These are phyloP conservation scores for Aricia artaxerxes DNA, from an alignment of 2,888 invertebrate species.

Conservation along the genomic window DNA sequence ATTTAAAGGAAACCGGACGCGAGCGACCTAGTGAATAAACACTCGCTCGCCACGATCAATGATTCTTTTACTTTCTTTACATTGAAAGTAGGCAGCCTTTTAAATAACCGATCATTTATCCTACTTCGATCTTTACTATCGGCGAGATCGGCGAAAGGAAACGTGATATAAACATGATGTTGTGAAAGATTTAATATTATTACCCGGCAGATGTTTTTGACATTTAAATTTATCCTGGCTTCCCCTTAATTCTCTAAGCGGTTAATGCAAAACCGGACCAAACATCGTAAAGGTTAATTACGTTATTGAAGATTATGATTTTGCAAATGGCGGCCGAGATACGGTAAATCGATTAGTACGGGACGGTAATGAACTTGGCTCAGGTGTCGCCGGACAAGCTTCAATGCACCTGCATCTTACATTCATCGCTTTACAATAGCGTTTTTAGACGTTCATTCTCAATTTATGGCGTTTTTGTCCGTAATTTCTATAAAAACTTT, in stretches of 20 bases:
- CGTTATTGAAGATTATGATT: constrained; percentile 50
- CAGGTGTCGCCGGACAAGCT: constrained; percentile 61
- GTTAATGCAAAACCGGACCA: constrained; percentile 1
- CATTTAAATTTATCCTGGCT: not conserved
- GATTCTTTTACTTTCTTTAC: constrained; percentile 74
- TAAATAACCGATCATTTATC: constrained; percentile 36
- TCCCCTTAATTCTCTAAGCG: not conserved
- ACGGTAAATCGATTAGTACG: constrained; percentile 69
- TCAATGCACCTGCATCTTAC: constrained; percentile 44
- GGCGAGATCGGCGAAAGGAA: constrained; percentile 16
- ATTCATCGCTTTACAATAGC: constrained; percentile 26
- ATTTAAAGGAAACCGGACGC: constrained; percentile 74
- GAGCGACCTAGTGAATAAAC: constrained; percentile 64
- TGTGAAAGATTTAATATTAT: not conserved
- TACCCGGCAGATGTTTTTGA: not conserved
- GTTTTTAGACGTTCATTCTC: not conserved
- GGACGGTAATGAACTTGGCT: constrained; percentile 77
- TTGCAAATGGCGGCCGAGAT: constrained; percentile 59
- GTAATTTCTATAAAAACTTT: constrained; percentile 12
- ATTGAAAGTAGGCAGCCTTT: constrained; percentile 61
- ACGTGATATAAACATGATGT: not conserved
- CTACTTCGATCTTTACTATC: constrained; percentile 22
- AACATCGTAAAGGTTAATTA: constrained; percentile 33
- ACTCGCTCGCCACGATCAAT: constrained; percentile 58
- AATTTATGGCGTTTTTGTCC: constrained; percentile 1